phyloP scores from a whole-genome alignment of 2,888 invertebrate species.

The Napeogenes sylphis region DNA sequence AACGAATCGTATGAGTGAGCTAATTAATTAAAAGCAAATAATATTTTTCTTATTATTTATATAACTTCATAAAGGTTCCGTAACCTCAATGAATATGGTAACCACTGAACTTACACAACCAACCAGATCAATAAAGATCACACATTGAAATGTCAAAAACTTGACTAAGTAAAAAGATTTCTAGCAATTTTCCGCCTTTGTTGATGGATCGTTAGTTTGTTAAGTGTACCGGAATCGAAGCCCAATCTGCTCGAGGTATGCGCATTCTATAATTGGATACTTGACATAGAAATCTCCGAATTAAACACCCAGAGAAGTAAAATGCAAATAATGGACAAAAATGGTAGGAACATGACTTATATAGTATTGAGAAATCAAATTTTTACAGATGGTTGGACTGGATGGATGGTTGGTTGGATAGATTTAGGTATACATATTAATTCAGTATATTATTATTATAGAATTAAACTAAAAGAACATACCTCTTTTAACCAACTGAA shows the following conservation, averaged over 20 bases:
- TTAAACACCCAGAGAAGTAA: not conserved
- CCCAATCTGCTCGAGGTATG: slow-evolving; percentile 49
- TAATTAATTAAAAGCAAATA: no score
- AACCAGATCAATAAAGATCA: slow-evolving; percentile 42
- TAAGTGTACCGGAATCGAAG: slow-evolving; percentile 74
- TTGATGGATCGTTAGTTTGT: slow-evolving; percentile 66
- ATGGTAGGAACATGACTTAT: not conserved
- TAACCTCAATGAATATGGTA: not conserved
- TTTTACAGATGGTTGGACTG: no score
- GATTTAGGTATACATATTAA: no score
- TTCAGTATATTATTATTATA: not conserved
- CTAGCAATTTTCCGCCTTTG: slow-evolving; percentile 62
- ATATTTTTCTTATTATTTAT: no score
- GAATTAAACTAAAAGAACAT: slow-evolving; percentile 31
- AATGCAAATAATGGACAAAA: not conserved
- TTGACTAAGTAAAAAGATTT: slow-evolving; percentile 58
- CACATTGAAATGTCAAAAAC: slow-evolving; percentile 64
- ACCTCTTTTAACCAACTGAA: slow-evolving; percentile 81
- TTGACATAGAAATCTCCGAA: slow-evolving; percentile 1
- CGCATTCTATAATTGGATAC: slow-evolving; percentile 9
- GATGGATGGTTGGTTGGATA: no score
- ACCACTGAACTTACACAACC: slow-evolving; percentile 40
- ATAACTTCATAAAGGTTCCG: no score
- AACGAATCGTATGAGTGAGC: no score
- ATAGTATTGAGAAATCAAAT: no score